Percentiles rank a stretch among this genome's conserved stretches.
Evolutionary conservation across 2,797 vertebrate species (phyloP).

Genomic region (Darevskia nairensis): DNA sequence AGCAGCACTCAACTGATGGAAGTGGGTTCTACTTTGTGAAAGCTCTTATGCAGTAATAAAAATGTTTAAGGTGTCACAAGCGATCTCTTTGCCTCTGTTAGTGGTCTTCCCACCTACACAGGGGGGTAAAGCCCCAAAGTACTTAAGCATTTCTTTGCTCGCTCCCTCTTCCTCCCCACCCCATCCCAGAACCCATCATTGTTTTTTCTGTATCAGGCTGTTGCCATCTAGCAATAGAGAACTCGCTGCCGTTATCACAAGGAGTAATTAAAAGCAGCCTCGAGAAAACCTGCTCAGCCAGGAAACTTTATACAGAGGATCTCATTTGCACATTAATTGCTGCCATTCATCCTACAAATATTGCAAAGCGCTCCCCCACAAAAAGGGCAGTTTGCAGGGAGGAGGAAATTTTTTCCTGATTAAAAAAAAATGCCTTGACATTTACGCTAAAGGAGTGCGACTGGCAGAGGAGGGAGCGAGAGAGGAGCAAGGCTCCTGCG

Average conservation of each 20-base stretch:
- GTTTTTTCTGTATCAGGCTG: rapidly evolving
- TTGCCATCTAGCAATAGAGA: rapidly evolving
- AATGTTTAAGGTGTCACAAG: background rate
- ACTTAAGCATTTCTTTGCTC: too few relatives aligned
- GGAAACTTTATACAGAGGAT: slow-evolving; percentile 21
- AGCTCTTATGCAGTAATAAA: background rate
- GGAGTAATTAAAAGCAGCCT: slow-evolving; percentile 41
- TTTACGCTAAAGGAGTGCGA: slow-evolving; percentile 74
- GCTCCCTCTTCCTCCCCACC: background rate
- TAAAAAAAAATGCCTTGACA: slow-evolving; percentile 68
- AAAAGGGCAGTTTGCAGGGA: slow-evolving; percentile 59
- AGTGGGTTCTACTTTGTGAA: too few relatives aligned
- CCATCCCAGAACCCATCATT: background rate
- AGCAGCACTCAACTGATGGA: background rate
- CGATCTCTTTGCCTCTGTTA: background rate
- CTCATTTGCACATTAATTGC: slow-evolving; percentile 70
- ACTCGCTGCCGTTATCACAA: background rate
- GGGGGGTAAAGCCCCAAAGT: too few relatives aligned
- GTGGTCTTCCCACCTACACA: too few relatives aligned
- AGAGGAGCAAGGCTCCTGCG: slow-evolving; percentile 31
- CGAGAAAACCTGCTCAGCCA: background rate
- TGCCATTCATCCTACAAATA: slow-evolving; percentile 55
- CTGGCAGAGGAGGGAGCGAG: slow-evolving; percentile 59
- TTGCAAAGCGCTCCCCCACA: slow-evolving; percentile 40
- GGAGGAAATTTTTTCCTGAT: slow-evolving; percentile 46